A percentile compares a stretch with the other conserved stretches of the same genome.
Evolutionary conservation across 1,140 invertebrate species (phyloP).

Genomic region (Bombus pascuorum): DNA sequence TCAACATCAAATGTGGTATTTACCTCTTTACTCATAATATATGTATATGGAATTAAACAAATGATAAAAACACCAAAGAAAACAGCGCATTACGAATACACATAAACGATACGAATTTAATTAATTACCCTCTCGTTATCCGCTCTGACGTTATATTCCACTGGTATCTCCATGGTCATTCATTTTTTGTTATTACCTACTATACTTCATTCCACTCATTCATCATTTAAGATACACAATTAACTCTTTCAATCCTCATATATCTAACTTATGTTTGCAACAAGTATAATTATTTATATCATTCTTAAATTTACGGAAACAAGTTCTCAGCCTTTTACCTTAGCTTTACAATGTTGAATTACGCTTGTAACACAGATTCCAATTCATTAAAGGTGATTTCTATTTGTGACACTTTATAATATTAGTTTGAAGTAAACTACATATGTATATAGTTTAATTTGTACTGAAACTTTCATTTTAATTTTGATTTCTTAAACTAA

Average conservation of each 20-base stretch:
- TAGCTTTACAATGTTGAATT: no score
- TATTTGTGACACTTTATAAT: no score
- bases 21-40: not conserved
- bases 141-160: slow-evolving; percentile 7
- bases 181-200: not conserved
- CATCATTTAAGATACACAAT: not conserved
- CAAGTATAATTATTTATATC: not conserved
- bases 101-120: not conserved
- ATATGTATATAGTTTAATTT: no score
- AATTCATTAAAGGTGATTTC: no score
- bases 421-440: no score
- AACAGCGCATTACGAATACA: not conserved
- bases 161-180: not conserved
- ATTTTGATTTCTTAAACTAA: no score
- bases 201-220: not conserved
- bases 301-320: not conserved
- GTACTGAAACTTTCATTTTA: no score
- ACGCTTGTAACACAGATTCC: no score
- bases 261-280: not conserved
- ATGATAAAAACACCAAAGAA: not conserved
- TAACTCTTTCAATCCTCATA: not conserved
- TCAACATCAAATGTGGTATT: not conserved
- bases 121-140: slow-evolving; percentile 8
- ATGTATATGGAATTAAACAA: no score
- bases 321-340: no score